Percentiles rank a stretch among this genome's conserved stretches.
phyloP scores from a whole-genome alignment of 2,888 invertebrate genomes.

The Chloroclysta siterata region DNA sequence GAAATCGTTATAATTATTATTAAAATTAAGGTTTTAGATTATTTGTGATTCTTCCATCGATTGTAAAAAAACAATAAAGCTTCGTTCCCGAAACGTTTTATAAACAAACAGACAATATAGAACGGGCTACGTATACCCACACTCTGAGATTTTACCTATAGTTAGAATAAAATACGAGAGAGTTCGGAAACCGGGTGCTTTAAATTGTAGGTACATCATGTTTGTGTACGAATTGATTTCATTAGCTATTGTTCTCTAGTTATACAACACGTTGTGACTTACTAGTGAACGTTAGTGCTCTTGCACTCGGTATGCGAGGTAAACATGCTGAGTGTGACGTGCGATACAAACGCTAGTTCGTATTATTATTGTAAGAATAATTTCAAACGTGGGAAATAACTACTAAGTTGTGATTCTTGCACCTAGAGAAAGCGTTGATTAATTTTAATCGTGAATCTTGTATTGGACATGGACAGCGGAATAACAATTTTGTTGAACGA shows the following conservation, averaged over 20 bases:
- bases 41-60: constrained; percentile 78
- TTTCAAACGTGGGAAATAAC: constrained; percentile 28
- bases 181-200: constrained; percentile 84
- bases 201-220: constrained; percentile 80
- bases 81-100: constrained; percentile 66
- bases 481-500: neutral
- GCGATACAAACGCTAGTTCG: constrained; percentile 36
- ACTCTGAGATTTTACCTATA: constrained; percentile 73
- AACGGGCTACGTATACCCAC: constrained; percentile 73
- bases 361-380: constrained; percentile 39
- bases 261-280: constrained; percentile 60
- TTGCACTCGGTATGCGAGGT: constrained; percentile 29
- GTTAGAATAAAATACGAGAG: constrained; percentile 81
- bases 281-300: constrained; percentile 44
- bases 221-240: constrained; percentile 75
- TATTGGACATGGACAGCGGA: too few species aligned
- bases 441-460: neutral
- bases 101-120: constrained; percentile 78
- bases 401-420: constrained; percentile 28
- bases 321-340: constrained; percentile 27
- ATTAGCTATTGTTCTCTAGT: constrained; percentile 77
- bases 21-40: constrained; percentile 72
- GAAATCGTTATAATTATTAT: constrained; percentile 81
- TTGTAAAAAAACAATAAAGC: constrained; percentile 61
- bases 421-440: constrained; percentile 13